phyloP scores from a whole-genome alignment of 2,888 invertebrate genomes.

The Euplexia lucipara region DNA sequence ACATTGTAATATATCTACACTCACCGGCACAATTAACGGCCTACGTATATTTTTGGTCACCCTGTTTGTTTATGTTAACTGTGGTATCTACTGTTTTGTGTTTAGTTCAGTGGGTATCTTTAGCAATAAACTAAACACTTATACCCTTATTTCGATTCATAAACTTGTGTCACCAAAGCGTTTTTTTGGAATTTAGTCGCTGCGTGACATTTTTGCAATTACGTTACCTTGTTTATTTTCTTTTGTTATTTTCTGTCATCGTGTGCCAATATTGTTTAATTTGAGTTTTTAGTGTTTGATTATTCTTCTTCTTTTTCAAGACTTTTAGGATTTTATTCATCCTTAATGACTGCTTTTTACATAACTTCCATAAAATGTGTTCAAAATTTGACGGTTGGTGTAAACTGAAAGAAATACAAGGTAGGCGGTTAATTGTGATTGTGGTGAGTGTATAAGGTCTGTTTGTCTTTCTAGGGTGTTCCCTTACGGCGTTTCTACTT shows the following conservation, averaged over 20 bases:
- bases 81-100: background rate
- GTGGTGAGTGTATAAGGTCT: too few relatives aligned
- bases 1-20: too few relatives aligned
- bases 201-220: background rate
- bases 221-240: slow-evolving; percentile 3
- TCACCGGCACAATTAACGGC: background rate
- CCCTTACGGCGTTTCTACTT: too few relatives aligned
- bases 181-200: slow-evolving; percentile 1
- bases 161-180: background rate
- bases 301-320: too few relatives aligned
- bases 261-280: slow-evolving; percentile 1
- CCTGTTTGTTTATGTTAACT: background rate
- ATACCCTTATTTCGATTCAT: background rate
- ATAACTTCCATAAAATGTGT: too few relatives aligned
- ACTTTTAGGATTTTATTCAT: too few relatives aligned
- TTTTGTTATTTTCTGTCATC: background rate
- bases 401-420: too few relatives aligned
- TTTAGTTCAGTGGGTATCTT: background rate
- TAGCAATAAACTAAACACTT: background rate
- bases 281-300: background rate
- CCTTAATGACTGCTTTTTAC: too few relatives aligned
- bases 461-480: too few relatives aligned
- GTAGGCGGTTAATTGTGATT: too few relatives aligned
- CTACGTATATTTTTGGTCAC: background rate
- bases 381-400: too few relatives aligned